Percentiles rank a stretch among this genome's conserved stretches.
phyloP scores from a whole-genome alignment of 2,888 invertebrate species.

The Lathronympha strigana region DNA sequence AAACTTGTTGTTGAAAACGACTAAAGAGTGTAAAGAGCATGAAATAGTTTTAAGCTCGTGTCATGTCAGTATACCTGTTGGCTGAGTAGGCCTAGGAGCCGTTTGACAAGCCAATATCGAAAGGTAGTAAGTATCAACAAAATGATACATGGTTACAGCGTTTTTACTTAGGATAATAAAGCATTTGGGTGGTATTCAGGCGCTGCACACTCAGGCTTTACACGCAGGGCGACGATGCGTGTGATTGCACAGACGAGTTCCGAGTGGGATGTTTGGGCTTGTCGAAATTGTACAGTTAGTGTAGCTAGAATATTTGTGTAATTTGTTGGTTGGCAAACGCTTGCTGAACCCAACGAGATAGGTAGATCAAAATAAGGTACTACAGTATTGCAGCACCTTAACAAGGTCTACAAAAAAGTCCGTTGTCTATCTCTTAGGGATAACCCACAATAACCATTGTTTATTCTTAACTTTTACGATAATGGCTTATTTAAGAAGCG shows the following conservation, averaged over 20 bases:
- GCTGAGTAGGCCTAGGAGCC: conserved; percentile 15
- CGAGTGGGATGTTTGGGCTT: conserved; percentile 19
- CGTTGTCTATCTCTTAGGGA: too few relatives aligned
- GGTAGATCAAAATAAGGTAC: too few relatives aligned
- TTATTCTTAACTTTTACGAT: too few relatives aligned
- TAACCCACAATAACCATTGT: too few relatives aligned
- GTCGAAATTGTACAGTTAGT: background rate
- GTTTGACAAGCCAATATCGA: background rate
- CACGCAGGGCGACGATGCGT: conserved; percentile 35
- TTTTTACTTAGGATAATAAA: background rate
- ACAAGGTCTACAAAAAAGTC: too few relatives aligned
- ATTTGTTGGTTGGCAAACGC: background rate
- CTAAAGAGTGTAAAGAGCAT: conserved; percentile 42
- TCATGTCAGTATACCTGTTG: conserved; percentile 43
- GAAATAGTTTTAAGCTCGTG: conserved; percentile 53
- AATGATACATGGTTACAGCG: background rate
- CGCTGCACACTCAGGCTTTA: conserved; percentile 20
- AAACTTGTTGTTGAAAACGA: conserved; percentile 3
- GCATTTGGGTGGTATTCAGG: conserved; percentile 14
- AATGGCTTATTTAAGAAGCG: too few relatives aligned
- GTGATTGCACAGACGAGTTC: conserved; percentile 23
- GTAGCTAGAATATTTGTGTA: background rate
- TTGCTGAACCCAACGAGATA: too few relatives aligned
- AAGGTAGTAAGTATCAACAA: background rate
- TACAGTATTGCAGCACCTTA: too few relatives aligned